phyloP scores from a whole-genome alignment of 1,140 invertebrate species.

The Bombus haemorrhoidalis region DNA sequence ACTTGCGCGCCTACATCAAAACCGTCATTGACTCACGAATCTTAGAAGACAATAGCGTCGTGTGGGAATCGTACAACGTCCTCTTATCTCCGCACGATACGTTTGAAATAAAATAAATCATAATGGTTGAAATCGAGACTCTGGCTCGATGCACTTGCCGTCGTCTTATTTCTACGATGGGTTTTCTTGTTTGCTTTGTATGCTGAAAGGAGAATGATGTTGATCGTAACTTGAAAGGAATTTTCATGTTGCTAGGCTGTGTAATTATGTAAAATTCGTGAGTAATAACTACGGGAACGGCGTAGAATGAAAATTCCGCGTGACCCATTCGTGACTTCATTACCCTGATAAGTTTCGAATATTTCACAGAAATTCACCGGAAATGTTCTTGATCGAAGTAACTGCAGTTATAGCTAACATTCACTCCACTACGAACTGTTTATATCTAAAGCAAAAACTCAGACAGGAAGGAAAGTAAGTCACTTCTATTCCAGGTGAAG shows the following conservation, averaged over 20 bases:
- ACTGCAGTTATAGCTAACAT: no score
- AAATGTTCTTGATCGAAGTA: background rate
- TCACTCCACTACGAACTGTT: background rate
- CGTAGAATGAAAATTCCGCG: background rate
- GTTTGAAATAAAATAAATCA: slow-evolving; percentile 4
- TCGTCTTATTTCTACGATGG: background rate
- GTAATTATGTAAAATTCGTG: slow-evolving; percentile 1
- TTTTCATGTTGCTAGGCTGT: background rate
- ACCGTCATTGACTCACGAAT: slow-evolving; percentile 36
- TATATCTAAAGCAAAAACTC: background rate
- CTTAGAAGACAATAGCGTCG: background rate
- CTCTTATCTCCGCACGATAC: background rate
- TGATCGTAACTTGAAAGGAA: background rate
- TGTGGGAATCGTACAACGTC: background rate
- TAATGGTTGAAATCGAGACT: background rate
- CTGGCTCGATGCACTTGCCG: no score
- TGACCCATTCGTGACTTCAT: background rate
- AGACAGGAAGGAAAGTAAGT: slow-evolving; percentile 31
- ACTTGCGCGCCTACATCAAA: slow-evolving; percentile 26
- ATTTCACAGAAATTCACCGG: background rate
- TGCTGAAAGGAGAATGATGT: background rate
- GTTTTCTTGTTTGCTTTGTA: background rate
- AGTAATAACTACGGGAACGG: background rate
- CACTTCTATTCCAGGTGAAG: slow-evolving; percentile 85
- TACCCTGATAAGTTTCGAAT: background rate